phyloP scores from a whole-genome alignment of 2,113 vertebrate species.

The Cyanistes caeruleus region DNA sequence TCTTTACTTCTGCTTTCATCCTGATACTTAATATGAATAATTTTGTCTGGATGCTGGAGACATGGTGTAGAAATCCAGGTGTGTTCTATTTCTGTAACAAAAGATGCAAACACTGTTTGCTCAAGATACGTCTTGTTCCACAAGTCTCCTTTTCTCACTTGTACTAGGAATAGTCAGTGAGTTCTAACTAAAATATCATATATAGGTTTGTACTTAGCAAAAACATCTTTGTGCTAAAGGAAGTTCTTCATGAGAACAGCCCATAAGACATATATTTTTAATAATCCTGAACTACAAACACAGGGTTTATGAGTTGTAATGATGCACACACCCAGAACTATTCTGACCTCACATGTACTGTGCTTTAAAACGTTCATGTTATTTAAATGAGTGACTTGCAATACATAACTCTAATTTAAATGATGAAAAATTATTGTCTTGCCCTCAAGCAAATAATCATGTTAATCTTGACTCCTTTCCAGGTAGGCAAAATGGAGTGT shows the following conservation, averaged over 20 bases:
- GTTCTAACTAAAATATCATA: background rate
- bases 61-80: conserved; percentile 6
- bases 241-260: background rate
- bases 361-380: conserved; percentile 39
- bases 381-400: conserved; percentile 57
- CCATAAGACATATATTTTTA: conserved; percentile 27
- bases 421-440: conserved; percentile 47
- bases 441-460: conserved; percentile 37
- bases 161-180: background rate
- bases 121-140: background rate
- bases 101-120: background rate
- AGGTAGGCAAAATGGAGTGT: background rate
- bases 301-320: background rate
- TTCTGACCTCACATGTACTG: conserved; percentile 24
- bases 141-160: conserved; percentile 16
- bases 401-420: conserved; percentile 43
- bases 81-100: conserved; percentile 44
- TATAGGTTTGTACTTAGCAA: background rate
- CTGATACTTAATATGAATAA: conserved; percentile 4
- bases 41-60: conserved; percentile 1
- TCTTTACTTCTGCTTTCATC: conserved; percentile 33
- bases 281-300: background rate
- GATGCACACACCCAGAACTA: conserved; percentile 36
- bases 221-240: background rate
- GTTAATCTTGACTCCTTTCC: conserved; percentile 48